Base-by-base conservation (phyloP, 2,888 invertebrate species). In the Masnerella sp. region DNA sequence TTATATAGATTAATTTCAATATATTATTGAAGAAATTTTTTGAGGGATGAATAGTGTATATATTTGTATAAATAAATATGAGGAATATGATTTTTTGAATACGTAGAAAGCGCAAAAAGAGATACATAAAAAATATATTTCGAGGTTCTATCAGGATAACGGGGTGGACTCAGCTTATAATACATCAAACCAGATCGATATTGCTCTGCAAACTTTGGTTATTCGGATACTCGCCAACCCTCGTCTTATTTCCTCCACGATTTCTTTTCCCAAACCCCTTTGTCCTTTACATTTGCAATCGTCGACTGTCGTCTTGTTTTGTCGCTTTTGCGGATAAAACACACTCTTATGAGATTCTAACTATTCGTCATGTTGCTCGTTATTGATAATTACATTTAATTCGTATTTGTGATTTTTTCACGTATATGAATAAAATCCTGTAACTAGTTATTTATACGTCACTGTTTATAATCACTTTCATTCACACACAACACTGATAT, bases 111-210 rank as follows among this genome's bases (percentile, higher is more conserved):
- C 74, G 58, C 70, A 45, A 76, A 76, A 74, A 77, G 77, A 78
- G 79, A 79, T 81, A 79, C 83, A 85, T 86, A 86, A 86, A 86
- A 85, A 86, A 84, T 85, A 86, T 86, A 83, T 82, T 83, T 79
- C 80, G 79, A 80, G 79, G 80, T 81, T 80, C 81, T 77, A 78
- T 75, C 80, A 58, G 77, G 78, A 79, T 75, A 80, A 80, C 80
- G 82, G 82, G 81, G 82, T 84, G 86, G 85, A 85, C 85, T 82
- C 81, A 79, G 79, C 77, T 78, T 79, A 80, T 84, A 86, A 87
- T 87, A 87, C 84, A 86, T 87, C 87, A 86, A 84, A 81, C 78
- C 82, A 84, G 85, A 87, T 87, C 86, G 86, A 87, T 87, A 84
- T 83, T 82, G 82, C 83, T 82, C 82, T 80, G 78, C 82, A 80